Conservation (phyloP, 2,888 invertebrate species). For the Mimumesa dahlbomi region DNA sequence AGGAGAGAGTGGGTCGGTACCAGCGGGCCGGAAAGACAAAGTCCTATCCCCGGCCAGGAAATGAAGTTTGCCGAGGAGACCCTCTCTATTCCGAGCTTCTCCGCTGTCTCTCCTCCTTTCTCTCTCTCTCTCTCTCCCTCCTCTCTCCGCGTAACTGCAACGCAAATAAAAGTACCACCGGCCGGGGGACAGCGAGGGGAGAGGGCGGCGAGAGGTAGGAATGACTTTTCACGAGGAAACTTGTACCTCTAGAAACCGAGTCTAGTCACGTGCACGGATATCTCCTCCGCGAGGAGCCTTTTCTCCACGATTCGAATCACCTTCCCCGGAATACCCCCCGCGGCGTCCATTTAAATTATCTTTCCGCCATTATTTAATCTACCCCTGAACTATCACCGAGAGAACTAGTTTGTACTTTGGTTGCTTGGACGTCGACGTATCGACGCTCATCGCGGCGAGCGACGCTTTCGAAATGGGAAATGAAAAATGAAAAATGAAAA, state of each 20-base stretch:
- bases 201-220: too few relatives aligned
- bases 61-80: constrained; percentile 8
- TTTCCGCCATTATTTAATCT: too few relatives aligned
- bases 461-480: neutral
- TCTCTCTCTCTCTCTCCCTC: neutral
- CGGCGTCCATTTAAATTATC: too few relatives aligned
- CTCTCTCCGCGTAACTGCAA: neutral
- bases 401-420: too few relatives aligned
- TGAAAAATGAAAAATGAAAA: too few relatives aligned
- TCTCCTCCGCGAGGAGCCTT: neutral
- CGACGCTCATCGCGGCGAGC: neutral
- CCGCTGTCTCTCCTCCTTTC: neutral
- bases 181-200: too few relatives aligned
- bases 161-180: constrained; percentile 6
- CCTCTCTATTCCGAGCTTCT: neutral
- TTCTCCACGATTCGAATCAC: constrained; percentile 6
- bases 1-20: neutral
- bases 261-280: neutral
- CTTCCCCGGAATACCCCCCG: too few relatives aligned
- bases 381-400: too few relatives aligned
- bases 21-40: neutral
- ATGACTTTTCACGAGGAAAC: constrained; percentile 16
- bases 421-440: too few relatives aligned
- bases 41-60: constrained; percentile 2
- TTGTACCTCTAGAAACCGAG: constrained; percentile 1